Evolutionary conservation across 2,797 vertebrate species (phyloP).

Genomic region (Pogoniulus pusillus): DNA sequence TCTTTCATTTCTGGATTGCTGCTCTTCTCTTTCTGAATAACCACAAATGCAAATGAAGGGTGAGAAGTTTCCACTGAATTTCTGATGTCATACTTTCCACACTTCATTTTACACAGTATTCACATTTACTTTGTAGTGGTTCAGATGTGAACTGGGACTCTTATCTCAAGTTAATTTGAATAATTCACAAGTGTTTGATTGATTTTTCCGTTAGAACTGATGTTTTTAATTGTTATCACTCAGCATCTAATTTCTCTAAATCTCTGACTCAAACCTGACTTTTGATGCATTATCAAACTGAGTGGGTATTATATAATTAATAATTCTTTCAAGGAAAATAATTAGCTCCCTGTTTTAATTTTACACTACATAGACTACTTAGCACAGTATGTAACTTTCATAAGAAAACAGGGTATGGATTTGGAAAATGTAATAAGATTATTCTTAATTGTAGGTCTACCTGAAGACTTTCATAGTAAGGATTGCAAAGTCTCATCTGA

Average conservation of each 20-base stretch:
- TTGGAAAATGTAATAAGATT: not conserved
- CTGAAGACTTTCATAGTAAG: constrained; percentile 87
- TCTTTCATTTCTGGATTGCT: not conserved
- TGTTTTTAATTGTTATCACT: not conserved
- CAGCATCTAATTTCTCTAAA: not conserved
- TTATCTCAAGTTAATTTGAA: not conserved
- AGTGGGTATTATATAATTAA: not conserved
- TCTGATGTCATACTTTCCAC: constrained; percentile 4
- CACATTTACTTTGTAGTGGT: not conserved
- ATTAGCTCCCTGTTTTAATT: not conserved
- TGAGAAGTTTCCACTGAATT: not conserved
- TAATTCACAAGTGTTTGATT: not conserved
- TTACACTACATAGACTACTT: not conserved
- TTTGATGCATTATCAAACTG: not conserved
- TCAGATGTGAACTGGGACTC: not conserved
- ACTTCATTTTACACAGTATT: not conserved
- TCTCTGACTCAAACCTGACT: not conserved
- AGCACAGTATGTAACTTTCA: not conserved
- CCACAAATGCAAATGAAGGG: not conserved
- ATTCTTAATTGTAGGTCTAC: constrained; percentile 78
- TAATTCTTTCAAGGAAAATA: not conserved
- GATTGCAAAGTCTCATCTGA: constrained; percentile 84
- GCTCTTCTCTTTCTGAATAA: not conserved
- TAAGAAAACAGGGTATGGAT: not conserved
- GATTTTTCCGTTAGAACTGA: not conserved